Base-by-base conservation (phyloP, 2,113 vertebrate species). In the Hemicordylus capensis region DNA sequence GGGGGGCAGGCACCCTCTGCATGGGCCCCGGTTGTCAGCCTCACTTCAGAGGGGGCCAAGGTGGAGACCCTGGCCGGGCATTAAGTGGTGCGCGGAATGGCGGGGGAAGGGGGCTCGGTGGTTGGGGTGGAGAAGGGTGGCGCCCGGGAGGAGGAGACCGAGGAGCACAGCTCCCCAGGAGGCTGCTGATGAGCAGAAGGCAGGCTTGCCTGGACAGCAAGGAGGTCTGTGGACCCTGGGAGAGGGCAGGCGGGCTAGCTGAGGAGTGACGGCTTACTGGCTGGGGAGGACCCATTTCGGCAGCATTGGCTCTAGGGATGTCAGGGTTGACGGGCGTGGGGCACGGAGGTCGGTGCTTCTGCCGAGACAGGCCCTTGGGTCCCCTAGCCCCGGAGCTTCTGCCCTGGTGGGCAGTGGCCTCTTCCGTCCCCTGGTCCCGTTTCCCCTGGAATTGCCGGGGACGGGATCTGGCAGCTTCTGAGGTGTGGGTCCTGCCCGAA, bases 11-110 rank as follows among this genome's bases (percentile, higher is more conserved):
- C 2, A 56, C n/a, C 20, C 22, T 34, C n/a, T 9, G 24, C 22
- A 1, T 19, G 34, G 48, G 63, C n/a, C 28, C 1, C 11, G 11
- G 4, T 37, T 54, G 22, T 54, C n/a, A 63, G 76, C 17, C 37
- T 19, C 4, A 20, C 54, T 77, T 59, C n/a, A 28, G 46, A 54
- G 28, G 11, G 14, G 28, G 4, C 31, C 31, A 15, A 39, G 42
- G n/a, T 26, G 1, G 2, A 12, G 48, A 1, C 3, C 7, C 0
- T 19, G 19, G n/a, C 19, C 24, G 11, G 2, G 51, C 26, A 4
- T 37, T 9, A 54, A 14, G 8, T 2, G 78, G 31, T 19, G 1
- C 63, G 24, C 51, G 51, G 63, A 48, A 51, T 51, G 2, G 51
- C 2, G 15, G 19, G n/a, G 61, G 44, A 4, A 3, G 34, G 10